Percentiles rank a stretch among this genome's conserved stretches.
phyloP scores from a whole-genome alignment of 2,797 vertebrate genomes.

The Petrocephalus schoutedeni region DNA sequence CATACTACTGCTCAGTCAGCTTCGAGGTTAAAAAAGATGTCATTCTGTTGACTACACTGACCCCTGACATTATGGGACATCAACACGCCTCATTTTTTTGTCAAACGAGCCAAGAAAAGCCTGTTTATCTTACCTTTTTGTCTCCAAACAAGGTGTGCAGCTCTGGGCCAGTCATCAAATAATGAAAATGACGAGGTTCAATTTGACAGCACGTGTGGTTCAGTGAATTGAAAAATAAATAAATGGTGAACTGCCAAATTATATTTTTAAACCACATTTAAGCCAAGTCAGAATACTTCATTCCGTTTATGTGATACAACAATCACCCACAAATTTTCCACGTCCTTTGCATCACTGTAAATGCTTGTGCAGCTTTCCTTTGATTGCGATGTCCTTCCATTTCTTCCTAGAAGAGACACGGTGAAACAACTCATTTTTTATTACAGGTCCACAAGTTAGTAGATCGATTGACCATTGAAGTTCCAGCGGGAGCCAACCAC shows the following conservation, averaged over 20 bases:
- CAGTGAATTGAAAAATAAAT: no score
- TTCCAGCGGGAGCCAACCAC: neutral
- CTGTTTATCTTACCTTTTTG: neutral
- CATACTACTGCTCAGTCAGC: neutral
- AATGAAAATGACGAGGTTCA: neutral
- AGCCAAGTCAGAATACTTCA: neutral
- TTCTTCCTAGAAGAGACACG: constrained; percentile 35
- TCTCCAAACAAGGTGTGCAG: neutral
- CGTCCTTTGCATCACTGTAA: constrained; percentile 24
- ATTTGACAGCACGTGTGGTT: no score
- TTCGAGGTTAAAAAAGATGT: neutral
- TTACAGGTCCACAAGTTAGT: neutral
- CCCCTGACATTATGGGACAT: neutral
- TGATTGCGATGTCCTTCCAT: constrained; percentile 30
- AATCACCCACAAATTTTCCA: constrained; percentile 35
- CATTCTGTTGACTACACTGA: neutral
- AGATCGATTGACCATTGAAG: neutral
- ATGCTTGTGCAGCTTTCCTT: constrained; percentile 32
- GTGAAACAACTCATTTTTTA: neutral
- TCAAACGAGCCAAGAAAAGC: neutral
- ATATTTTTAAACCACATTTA: neutral
- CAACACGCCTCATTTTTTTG: neutral
- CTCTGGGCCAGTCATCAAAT: neutral
- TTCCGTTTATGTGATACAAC: neutral
- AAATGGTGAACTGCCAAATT: neutral